These are phyloP conservation scores for Esox lucius DNA, from an alignment of 2,797 vertebrate genomes.

Conservation along the genomic window DNA sequence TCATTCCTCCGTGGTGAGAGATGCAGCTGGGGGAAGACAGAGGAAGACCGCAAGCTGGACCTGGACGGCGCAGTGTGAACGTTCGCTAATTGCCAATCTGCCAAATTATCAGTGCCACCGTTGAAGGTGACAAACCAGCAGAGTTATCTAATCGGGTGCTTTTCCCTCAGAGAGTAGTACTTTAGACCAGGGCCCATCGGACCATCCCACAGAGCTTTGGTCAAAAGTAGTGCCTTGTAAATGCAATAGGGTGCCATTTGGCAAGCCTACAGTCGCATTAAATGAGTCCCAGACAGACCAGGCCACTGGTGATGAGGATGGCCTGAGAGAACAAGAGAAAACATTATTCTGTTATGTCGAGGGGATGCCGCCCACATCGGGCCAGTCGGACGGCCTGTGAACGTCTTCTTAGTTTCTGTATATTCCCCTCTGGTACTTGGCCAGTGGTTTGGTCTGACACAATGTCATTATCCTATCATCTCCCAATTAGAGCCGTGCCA, in stretches of 20 bases:
- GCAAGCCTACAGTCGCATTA: no score
- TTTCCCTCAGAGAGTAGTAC: no score
- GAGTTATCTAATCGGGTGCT: slow-evolving; percentile 5
- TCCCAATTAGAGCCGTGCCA: slow-evolving; percentile 7
- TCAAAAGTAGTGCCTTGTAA: no score
- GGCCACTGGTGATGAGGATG: slow-evolving; percentile 38
- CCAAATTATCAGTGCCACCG: slow-evolving; percentile 48
- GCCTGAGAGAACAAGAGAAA: slow-evolving; percentile 40
- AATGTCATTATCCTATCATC: slow-evolving; percentile 29
- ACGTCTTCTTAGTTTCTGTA: neutral
- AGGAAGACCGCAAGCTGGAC: neutral
- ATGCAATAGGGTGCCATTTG: no score
- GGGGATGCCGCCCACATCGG: neutral
- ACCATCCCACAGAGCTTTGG: no score
- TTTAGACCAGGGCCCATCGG: no score
- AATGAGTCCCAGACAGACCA: slow-evolving; percentile 24
- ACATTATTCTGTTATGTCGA: slow-evolving; percentile 43
- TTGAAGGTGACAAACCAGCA: slow-evolving; percentile 37
- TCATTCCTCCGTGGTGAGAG: no score
- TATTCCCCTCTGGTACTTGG: neutral
- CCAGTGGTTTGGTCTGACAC: slow-evolving; percentile 23
- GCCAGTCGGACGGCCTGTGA: neutral
- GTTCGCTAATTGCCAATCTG: slow-evolving; percentile 60
- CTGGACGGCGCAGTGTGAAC: no score
- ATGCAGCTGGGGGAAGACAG: neutral